Percentiles rank a stretch among this genome's conserved stretches.
phyloP scores from a whole-genome alignment of 2,888 invertebrate species.

The Machimus atricapillus region DNA sequence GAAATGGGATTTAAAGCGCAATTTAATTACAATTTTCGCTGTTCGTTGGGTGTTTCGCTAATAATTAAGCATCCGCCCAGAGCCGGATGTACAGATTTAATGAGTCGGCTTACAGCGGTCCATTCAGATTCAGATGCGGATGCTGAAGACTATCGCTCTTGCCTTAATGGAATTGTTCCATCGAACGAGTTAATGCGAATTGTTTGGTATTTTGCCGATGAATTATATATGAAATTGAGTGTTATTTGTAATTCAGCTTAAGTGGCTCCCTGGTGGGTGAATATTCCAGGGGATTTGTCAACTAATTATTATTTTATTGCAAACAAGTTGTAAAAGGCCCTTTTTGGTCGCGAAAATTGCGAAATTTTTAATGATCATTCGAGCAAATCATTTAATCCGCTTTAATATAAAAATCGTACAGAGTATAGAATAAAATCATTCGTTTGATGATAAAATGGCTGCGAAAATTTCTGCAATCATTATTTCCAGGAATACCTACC shows the following conservation, averaged over 20 bases:
- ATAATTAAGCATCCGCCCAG: background rate
- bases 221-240: background rate
- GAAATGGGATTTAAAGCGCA: background rate
- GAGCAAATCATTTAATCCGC: background rate
- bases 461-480: too few species aligned
- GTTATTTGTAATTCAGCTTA: background rate
- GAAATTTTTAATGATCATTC: background rate
- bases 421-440: background rate
- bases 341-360: background rate
- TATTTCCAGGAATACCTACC: too few species aligned
- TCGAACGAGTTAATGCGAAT: background rate
- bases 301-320: background rate
- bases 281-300: background rate
- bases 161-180: background rate
- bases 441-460: background rate
- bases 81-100: background rate
- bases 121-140: background rate
- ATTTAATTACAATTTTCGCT: slow-evolving; percentile 12
- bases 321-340: background rate
- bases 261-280: background rate
- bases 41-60: slow-evolving; percentile 4
- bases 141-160: background rate
- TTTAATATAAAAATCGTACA: background rate
- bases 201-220: background rate
- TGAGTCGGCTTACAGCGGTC: background rate